Evolutionary conservation across 2,888 invertebrate genomes (phyloP).

Genomic region (Zhengitettix transpicula): DNA sequence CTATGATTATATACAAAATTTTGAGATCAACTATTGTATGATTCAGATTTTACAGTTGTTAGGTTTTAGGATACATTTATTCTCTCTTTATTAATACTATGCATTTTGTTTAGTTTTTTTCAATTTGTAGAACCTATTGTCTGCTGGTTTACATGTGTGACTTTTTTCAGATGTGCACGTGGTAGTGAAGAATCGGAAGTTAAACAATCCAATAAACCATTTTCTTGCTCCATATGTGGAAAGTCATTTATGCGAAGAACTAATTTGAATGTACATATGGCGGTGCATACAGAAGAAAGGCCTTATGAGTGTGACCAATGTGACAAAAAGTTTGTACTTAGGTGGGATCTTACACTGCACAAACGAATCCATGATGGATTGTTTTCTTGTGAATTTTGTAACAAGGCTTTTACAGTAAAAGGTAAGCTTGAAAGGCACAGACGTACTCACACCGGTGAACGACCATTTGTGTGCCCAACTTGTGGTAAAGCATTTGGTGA

Average conservation of each 20-base stretch:
- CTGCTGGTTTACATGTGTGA: too few relatives aligned
- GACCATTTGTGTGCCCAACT: constrained; percentile 22
- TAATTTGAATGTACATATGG: constrained; percentile 23
- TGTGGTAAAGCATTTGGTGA: constrained; percentile 25
- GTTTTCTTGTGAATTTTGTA: constrained; percentile 23
- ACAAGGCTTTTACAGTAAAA: constrained; percentile 23
- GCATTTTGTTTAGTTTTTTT: too few relatives aligned
- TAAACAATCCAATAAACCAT: constrained; percentile 13
- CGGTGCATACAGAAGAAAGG: constrained; percentile 20
- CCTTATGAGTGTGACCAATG: constrained; percentile 24
- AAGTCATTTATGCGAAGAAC: constrained; percentile 22
- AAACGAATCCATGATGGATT: constrained; percentile 22
- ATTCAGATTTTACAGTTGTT: too few relatives aligned
- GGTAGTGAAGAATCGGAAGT: too few relatives aligned
- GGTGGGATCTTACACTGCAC: constrained; percentile 24
- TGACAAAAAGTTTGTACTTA: constrained; percentile 22
- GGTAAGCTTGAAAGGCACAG: constrained; percentile 25
- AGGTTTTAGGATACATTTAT: too few relatives aligned
- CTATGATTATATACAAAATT: too few relatives aligned
- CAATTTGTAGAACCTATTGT: too few relatives aligned
- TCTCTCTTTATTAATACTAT: too few relatives aligned
- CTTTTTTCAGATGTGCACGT: too few relatives aligned
- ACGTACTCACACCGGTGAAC: constrained; percentile 24
- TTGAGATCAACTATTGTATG: too few relatives aligned
- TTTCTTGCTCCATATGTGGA: constrained; percentile 22